Evolutionary conservation across 2,888 invertebrate genomes (phyloP).

Genomic region (Pristionchus arcanus): DNA sequence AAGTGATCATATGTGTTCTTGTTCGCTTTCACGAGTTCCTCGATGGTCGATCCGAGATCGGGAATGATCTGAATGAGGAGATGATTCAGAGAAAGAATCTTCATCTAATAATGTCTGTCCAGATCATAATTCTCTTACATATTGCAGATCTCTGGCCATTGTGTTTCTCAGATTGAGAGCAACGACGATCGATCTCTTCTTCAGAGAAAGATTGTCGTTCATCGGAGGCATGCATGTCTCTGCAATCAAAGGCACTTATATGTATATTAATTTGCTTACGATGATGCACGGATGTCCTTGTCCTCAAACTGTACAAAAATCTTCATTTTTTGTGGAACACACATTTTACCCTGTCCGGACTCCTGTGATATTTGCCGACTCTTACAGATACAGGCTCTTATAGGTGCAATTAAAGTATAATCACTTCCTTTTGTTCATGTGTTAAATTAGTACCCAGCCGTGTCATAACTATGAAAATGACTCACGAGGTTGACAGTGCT

Average conservation of each 20-base stretch:
- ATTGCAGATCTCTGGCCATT: constrained; percentile 52
- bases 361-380: too few relatives aligned
- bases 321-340: too few relatives aligned
- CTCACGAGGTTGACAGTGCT: constrained; percentile 52
- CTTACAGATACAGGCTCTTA: too few relatives aligned
- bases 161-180: constrained; percentile 27
- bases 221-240: constrained; percentile 46
- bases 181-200: constrained; percentile 42
- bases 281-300: neutral
- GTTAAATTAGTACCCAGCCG: too few relatives aligned
- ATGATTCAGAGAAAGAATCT: too few relatives aligned
- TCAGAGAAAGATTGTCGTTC: constrained; percentile 25
- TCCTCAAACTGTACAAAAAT: too few relatives aligned
- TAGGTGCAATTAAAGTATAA: too few relatives aligned
- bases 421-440: too few relatives aligned
- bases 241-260: neutral
- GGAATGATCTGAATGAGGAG: constrained; percentile 50
- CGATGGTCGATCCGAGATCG: constrained; percentile 16
- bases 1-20: constrained; percentile 42
- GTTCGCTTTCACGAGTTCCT: neutral
- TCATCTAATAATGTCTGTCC: too few relatives aligned
- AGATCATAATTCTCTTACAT: neutral
- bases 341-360: too few relatives aligned
- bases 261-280: neutral
- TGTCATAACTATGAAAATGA: neutral